Conservation (phyloP, 92 coral and sea anemone genomes). For the Porites evermanni region DNA sequence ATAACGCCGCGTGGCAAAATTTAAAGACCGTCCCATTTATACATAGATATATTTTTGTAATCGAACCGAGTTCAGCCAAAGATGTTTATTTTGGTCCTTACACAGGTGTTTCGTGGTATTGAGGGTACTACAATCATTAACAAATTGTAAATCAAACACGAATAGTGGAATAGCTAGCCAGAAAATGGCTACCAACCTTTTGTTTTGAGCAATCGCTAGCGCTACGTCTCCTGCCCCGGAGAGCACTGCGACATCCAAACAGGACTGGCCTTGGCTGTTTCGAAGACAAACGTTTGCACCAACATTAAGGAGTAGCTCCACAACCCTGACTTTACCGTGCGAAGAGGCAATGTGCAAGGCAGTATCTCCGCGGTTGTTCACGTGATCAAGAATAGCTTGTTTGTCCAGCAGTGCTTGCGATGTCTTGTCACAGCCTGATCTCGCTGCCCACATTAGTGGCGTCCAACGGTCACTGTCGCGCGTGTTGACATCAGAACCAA, state of each 20-base stretch:
- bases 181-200: constrained; percentile 40
- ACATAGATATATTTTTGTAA: too few relatives aligned
- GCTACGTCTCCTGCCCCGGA: constrained; percentile 70
- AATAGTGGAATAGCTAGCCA: too few relatives aligned
- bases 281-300: constrained; percentile 57
- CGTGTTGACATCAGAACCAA: constrained; percentile 77
- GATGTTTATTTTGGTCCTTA: too few relatives aligned
- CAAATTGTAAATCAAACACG: neutral
- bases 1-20: too few relatives aligned
- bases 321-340: constrained; percentile 58
- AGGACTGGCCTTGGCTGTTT: constrained; percentile 39
- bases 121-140: too few relatives aligned
- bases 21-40: too few relatives aligned
- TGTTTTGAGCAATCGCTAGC: constrained; percentile 62
- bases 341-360: constrained; percentile 76
- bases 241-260: constrained; percentile 63
- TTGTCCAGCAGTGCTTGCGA: constrained; percentile 48
- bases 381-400: constrained; percentile 46
- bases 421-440: constrained; percentile 72
- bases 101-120: too few relatives aligned
- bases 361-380: constrained; percentile 66
- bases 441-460: constrained; percentile 87
- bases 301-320: constrained; percentile 62
- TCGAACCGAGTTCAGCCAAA: too few relatives aligned
- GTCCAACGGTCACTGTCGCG: constrained; percentile 80